A percentile compares a stretch with the other conserved stretches of the same genome.
These are phyloP conservation scores for Oreochromis spilurus DNA, from an alignment of 2,113 vertebrate genomes.

Conservation along the genomic window DNA sequence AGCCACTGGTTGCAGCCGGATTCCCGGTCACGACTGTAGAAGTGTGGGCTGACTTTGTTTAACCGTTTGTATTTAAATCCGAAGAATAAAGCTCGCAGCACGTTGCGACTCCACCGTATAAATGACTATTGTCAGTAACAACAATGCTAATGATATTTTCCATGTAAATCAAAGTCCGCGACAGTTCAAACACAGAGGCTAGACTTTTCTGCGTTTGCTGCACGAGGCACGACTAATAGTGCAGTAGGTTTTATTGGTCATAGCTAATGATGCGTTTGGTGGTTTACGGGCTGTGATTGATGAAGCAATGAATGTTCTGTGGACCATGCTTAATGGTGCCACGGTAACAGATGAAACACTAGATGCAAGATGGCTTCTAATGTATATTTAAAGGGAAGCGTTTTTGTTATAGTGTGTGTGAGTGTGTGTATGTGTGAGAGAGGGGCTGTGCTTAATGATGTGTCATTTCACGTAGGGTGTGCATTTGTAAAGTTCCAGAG, in stretches of 20 bases:
- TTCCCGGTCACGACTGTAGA: background rate
- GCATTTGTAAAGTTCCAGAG: constrained; percentile 78
- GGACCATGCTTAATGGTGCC: constrained; percentile 65
- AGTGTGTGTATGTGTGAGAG: background rate
- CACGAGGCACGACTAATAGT: constrained; percentile 61
- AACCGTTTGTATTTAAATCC: constrained; percentile 2
- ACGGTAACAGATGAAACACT: constrained; percentile 57
- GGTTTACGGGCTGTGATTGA: constrained; percentile 66
- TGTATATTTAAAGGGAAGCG: constrained; percentile 63
- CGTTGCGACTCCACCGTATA: background rate
- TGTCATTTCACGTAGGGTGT: constrained; percentile 67
- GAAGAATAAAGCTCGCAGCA: background rate
- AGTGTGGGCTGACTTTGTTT: constrained; percentile 6
- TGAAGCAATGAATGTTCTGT: constrained; percentile 65
- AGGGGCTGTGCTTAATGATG: constrained; percentile 30
- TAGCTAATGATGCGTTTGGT: constrained; percentile 61
- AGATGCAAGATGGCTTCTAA: constrained; percentile 53
- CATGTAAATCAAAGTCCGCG: constrained; percentile 54
- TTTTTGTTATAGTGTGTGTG: constrained; percentile 11
- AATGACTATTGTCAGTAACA: constrained; percentile 36
- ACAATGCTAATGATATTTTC: constrained; percentile 54
- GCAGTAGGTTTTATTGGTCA: constrained; percentile 69
- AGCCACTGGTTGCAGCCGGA: background rate
- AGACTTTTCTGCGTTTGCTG: constrained; percentile 49
- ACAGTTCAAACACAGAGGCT: constrained; percentile 55